Conservation (phyloP, 2,888 invertebrate species). For the Coelopa pilipes region DNA sequence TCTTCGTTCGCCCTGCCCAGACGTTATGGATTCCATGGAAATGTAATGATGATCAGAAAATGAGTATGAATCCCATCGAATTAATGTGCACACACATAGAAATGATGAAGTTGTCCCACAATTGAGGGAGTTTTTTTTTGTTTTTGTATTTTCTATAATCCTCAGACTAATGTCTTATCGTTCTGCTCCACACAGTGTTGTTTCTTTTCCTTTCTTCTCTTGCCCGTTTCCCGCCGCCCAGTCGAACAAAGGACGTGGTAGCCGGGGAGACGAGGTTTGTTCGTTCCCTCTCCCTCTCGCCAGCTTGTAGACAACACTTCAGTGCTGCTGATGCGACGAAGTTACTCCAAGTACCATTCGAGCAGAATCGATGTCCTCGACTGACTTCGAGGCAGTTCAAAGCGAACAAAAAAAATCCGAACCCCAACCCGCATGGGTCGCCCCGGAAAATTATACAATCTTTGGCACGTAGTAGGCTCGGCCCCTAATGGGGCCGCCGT, state of each 20-base stretch:
- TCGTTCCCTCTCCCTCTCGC: background rate
- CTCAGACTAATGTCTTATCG: too few relatives aligned
- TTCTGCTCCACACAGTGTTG: background rate
- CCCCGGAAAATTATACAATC: background rate
- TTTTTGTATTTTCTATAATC: background rate
- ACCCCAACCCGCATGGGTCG: background rate
- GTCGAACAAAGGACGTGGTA: too few relatives aligned
- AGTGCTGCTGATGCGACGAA: background rate
- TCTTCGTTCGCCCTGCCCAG: too few relatives aligned
- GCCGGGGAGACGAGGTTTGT: too few relatives aligned
- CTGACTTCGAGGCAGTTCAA: background rate
- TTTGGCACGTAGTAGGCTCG: background rate
- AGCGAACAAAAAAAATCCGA: too few relatives aligned
- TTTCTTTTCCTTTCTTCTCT: background rate
- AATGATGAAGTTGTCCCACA: background rate
- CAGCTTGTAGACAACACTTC: too few relatives aligned
- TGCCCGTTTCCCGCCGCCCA: too few relatives aligned
- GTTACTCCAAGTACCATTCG: background rate
- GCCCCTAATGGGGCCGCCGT: background rate
- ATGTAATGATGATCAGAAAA: too few relatives aligned
- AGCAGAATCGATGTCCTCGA: slow-evolving; percentile 18
- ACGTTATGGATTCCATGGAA: too few relatives aligned
- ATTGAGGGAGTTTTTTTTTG: background rate
- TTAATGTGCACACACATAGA: too few relatives aligned
- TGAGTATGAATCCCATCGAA: too few relatives aligned